Evolutionary conservation across 1,140 invertebrate species (phyloP).

Genomic region (Drosophila lacteicornis): DNA sequence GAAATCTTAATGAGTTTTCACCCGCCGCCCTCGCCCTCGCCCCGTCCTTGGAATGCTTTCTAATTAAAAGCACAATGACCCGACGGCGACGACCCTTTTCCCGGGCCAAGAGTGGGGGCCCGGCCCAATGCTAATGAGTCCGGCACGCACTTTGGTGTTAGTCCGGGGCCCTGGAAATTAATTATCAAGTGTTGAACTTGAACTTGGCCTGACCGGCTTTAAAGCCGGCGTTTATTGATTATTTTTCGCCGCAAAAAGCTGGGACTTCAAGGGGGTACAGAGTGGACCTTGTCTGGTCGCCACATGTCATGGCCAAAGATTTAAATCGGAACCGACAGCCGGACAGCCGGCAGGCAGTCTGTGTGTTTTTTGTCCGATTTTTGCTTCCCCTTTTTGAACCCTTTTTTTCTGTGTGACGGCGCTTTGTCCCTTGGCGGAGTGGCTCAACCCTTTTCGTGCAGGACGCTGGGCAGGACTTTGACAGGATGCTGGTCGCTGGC

Average conservation of each 20-base stretch:
- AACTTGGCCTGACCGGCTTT: constrained; percentile 59
- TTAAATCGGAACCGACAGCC: constrained; percentile 78
- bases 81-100: constrained; percentile 55
- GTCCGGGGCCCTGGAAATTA: constrained; percentile 55
- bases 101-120: not conserved
- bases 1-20: constrained; percentile 77
- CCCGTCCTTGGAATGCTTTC: constrained; percentile 44
- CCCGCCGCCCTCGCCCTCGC: constrained; percentile 24
- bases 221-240: constrained; percentile 65
- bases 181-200: constrained; percentile 82
- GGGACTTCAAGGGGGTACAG: not conserved
- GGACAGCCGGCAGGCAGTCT: constrained; percentile 8
- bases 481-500: constrained; percentile 70
- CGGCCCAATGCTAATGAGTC: constrained; percentile 53
- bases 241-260: constrained; percentile 8
- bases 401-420: constrained; percentile 29
- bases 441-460: constrained; percentile 59
- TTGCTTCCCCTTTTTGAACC: constrained; percentile 47
- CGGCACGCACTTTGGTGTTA: constrained; percentile 52
- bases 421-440: constrained; percentile 52
- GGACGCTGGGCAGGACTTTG: constrained; percentile 74
- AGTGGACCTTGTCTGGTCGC: constrained; percentile 56
- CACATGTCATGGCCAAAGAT: constrained; percentile 78
- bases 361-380: constrained; percentile 44
- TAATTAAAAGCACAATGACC: constrained; percentile 83